phyloP scores from a whole-genome alignment of 2,797 vertebrate genomes.

The Sphenodon punctatus region DNA sequence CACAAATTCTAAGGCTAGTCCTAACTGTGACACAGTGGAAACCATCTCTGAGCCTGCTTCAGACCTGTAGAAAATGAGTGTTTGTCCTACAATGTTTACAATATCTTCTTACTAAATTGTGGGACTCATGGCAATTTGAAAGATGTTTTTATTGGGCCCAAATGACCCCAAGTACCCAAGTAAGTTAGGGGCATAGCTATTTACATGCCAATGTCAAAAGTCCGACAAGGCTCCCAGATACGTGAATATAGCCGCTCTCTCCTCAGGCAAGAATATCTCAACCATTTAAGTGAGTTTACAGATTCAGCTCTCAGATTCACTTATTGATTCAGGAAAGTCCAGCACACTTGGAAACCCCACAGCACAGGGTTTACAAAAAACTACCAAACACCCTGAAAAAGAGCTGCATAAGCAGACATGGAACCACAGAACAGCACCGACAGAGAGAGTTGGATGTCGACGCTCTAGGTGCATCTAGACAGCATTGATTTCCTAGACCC shows the following conservation, averaged over 20 bases:
- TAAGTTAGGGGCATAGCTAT: not conserved
- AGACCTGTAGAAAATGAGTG: no score
- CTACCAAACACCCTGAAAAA: not conserved
- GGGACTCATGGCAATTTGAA: not conserved
- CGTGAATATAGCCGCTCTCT: not conserved
- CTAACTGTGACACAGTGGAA: not conserved
- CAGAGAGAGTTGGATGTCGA: not conserved
- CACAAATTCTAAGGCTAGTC: no score
- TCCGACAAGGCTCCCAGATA: not conserved
- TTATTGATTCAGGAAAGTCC: not conserved
- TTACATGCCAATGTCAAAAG: not conserved
- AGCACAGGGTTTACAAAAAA: not conserved
- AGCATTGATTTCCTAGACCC: no score
- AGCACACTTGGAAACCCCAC: not conserved
- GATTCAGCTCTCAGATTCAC: rapidly evolving
- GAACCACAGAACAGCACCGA: not conserved
- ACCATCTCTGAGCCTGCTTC: not conserved
- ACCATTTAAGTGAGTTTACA: not conserved
- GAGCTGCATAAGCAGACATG: rapidly evolving
- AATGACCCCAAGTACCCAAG: not conserved
- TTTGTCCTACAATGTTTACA: no score
- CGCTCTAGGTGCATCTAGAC: no score
- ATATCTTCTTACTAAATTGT: no score
- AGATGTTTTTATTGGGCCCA: constrained; percentile 47
- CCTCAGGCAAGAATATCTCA: not conserved